phyloP scores from a whole-genome alignment of 2,797 vertebrate genomes.

The Esox lucius region DNA sequence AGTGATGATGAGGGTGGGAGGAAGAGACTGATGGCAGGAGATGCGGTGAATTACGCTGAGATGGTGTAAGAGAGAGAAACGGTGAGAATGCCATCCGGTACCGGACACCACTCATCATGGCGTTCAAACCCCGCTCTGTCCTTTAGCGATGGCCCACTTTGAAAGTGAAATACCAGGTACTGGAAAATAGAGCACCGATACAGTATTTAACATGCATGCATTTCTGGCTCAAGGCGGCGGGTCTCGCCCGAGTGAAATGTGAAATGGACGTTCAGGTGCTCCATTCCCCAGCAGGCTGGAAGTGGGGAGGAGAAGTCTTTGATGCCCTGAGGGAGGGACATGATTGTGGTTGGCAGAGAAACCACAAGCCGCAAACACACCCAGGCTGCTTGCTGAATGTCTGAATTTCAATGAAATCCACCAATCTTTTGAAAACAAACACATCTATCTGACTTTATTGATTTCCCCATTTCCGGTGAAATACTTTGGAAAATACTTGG shows the following conservation, averaged over 20 bases:
- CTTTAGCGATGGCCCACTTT: constrained; percentile 72
- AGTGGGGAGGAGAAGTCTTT: constrained; percentile 47
- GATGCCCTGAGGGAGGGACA: constrained; percentile 63
- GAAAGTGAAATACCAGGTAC: constrained; percentile 71
- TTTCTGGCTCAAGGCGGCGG: constrained; percentile 67
- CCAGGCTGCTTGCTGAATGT: constrained; percentile 35
- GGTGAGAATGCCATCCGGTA: too few species aligned
- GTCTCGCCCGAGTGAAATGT: constrained; percentile 69
- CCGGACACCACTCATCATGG: constrained; percentile 38
- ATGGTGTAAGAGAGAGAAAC: constrained; percentile 14
- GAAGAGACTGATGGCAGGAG: constrained; percentile 30
- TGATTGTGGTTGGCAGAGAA: constrained; percentile 66
- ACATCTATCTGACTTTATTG: neutral
- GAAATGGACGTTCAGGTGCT: constrained; percentile 69
- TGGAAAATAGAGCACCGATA: constrained; percentile 72
- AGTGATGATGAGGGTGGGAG: constrained; percentile 21
- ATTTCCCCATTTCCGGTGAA: constrained; percentile 10
- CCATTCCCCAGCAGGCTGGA: constrained; percentile 35
- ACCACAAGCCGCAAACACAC: constrained; percentile 59
- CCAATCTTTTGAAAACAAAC: constrained; percentile 24
- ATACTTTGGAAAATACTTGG: neutral
- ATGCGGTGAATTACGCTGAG: constrained; percentile 1
- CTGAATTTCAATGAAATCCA: constrained; percentile 58
- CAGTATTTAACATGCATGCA: constrained; percentile 71
- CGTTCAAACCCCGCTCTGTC: constrained; percentile 44